Percentiles rank a stretch among this genome's conserved stretches.
Evolutionary conservation across 2,888 invertebrate species (phyloP).

Genomic region (Pogonocherus hispidulus): DNA sequence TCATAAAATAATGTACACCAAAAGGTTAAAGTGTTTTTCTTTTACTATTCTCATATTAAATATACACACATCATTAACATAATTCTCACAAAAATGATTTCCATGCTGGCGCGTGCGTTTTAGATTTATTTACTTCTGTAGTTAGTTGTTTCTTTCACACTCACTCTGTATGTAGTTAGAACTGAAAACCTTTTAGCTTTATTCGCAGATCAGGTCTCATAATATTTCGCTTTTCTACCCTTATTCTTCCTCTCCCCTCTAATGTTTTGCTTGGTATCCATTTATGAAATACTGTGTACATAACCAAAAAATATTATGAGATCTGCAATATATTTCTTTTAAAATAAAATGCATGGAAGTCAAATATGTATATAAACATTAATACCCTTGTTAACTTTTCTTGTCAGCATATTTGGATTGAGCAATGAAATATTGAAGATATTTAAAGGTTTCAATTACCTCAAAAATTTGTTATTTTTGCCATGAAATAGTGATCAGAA

Average conservation of each 20-base stretch:
- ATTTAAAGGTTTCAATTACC: no score
- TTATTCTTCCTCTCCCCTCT: not conserved
- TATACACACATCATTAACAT: slow-evolving; percentile 45
- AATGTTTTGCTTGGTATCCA: slow-evolving; percentile 3
- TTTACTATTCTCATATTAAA: slow-evolving; percentile 47
- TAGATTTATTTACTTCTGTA: slow-evolving; percentile 51
- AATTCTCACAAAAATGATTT: slow-evolving; percentile 61
- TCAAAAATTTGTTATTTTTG: no score
- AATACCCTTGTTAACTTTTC: slow-evolving; percentile 41
- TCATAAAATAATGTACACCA: slow-evolving; percentile 63
- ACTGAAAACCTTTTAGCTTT: slow-evolving; percentile 17
- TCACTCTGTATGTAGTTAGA: slow-evolving; percentile 35
- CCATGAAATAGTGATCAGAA: no score
- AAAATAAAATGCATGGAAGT: slow-evolving; percentile 60
- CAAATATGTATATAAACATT: slow-evolving; percentile 51
- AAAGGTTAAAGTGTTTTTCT: slow-evolving; percentile 63
- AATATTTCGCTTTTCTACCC: slow-evolving; percentile 13
- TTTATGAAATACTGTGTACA: not conserved
- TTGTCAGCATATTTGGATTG: slow-evolving; percentile 2
- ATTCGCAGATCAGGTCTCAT: slow-evolving; percentile 26
- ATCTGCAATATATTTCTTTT: slow-evolving; percentile 34
- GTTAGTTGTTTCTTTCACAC: slow-evolving; percentile 49
- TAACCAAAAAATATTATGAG: slow-evolving; percentile 32
- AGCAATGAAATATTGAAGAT: no score
- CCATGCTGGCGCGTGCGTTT: slow-evolving; percentile 70